These are phyloP conservation scores for Dugesia japonica DNA, from an alignment of 2,888 invertebrate species.

Conservation along the genomic window DNA sequence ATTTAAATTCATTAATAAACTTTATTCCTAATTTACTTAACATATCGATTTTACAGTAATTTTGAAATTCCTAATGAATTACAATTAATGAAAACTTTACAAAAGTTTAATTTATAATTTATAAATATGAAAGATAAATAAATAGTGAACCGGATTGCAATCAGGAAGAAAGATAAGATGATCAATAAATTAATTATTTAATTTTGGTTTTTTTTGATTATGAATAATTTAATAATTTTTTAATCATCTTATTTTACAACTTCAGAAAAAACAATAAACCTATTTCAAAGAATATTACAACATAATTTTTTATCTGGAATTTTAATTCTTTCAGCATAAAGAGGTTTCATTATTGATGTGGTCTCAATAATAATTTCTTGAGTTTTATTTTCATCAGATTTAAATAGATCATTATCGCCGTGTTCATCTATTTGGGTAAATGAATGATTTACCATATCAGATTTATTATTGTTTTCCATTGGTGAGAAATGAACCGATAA, in stretches of 20 bases:
- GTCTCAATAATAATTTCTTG: not conserved
- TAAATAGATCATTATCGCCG: not conserved
- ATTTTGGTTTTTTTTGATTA: not conserved
- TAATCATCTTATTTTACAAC: too few species aligned
- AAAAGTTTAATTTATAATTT: too few species aligned
- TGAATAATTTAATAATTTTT: not conserved
- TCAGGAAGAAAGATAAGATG: not conserved
- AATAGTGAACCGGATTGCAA: slow-evolving; percentile 6
- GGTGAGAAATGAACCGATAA: not conserved
- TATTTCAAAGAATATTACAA: not conserved
- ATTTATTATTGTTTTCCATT: not conserved
- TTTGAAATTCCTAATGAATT: too few species aligned
- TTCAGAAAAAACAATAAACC: not conserved
- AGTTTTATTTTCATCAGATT: too few species aligned
- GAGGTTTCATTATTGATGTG: not conserved
- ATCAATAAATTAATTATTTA: not conserved
- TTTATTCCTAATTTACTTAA: too few species aligned
- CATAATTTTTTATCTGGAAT: slow-evolving; percentile 7
- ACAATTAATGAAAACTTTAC: too few species aligned
- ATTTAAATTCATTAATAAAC: too few species aligned
- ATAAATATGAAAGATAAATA: not conserved
- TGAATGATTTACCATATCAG: not conserved
- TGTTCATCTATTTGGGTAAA: not conserved
- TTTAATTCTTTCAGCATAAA: not conserved
- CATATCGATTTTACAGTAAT: too few species aligned